A percentile compares a stretch with the other conserved stretches of the same genome.
Evolutionary conservation across 2,797 vertebrate species (phyloP).

Genomic region (Sebastes itinus): DNA sequence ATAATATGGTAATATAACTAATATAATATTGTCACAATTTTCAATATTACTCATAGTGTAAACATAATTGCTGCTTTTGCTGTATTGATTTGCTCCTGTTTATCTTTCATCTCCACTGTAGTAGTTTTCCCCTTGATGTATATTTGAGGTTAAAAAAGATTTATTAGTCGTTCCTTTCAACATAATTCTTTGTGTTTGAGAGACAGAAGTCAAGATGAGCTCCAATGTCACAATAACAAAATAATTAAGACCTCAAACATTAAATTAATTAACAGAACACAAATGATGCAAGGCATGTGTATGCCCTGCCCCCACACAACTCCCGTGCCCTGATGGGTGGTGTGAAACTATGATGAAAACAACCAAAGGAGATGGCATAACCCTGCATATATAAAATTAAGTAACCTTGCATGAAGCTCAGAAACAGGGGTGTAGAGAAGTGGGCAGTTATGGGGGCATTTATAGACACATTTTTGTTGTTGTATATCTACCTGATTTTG

Average conservation of each 20-base stretch:
- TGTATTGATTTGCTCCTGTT: too few relatives aligned
- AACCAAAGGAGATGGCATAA: neutral
- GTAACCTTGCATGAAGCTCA: neutral
- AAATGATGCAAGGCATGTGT: neutral
- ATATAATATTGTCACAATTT: too few relatives aligned
- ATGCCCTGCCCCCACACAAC: neutral
- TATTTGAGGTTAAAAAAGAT: too few relatives aligned
- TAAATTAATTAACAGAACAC: neutral
- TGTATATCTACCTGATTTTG: neutral
- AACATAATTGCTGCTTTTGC: too few relatives aligned
- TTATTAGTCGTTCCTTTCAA: neutral
- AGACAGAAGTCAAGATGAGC: neutral
- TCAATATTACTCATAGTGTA: too few relatives aligned
- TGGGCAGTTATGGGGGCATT: constrained; percentile 31
- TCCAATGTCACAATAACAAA: neutral
- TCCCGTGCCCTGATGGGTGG: neutral
- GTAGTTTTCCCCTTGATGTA: too few relatives aligned
- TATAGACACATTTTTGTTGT: neutral
- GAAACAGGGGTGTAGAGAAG: neutral
- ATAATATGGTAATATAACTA: too few relatives aligned
- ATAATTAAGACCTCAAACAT: neutral
- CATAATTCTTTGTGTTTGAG: neutral
- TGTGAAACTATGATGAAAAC: neutral
- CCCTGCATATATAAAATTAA: constrained; percentile 34
- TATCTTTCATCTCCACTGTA: too few relatives aligned